phyloP scores from a whole-genome alignment of 2,797 vertebrate species.

The Pangasius djambal region DNA sequence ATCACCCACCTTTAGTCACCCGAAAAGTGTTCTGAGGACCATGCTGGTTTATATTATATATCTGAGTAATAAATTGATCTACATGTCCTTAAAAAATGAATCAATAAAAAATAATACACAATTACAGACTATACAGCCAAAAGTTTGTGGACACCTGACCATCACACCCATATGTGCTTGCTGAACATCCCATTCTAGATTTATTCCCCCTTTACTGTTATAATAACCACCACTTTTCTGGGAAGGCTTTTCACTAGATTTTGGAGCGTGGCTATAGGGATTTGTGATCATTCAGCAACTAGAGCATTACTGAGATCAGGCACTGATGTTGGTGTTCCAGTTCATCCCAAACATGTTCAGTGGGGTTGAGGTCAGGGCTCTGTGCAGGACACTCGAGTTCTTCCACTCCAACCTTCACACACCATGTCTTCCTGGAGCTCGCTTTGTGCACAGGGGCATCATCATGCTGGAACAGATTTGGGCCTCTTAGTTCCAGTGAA shows the following conservation, averaged over 20 bases:
- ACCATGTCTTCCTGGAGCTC: not conserved
- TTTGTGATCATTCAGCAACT: not conserved
- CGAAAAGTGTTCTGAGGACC: not conserved
- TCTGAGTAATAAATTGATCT: too few species aligned
- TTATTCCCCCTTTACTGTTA: not conserved
- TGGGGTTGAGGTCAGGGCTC: not conserved
- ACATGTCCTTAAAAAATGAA: too few species aligned
- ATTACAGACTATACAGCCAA: not conserved
- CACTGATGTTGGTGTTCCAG: not conserved
- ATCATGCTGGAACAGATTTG: not conserved
- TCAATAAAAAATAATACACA: not conserved
- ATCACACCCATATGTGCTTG: not conserved
- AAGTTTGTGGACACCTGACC: not conserved
- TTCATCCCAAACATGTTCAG: not conserved
- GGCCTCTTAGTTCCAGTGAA: not conserved
- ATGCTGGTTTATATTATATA: not conserved
- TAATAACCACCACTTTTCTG: not conserved
- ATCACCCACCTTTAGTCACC: not conserved
- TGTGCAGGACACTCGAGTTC: not conserved
- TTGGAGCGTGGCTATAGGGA: not conserved
- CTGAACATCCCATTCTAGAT: not conserved
- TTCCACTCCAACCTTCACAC: not conserved
- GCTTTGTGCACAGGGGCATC: not conserved
- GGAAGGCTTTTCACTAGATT: not conserved
- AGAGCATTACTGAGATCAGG: not conserved